Conservation (phyloP, 2,113 vertebrate genomes). For the Chaetodon auriga region DNA sequence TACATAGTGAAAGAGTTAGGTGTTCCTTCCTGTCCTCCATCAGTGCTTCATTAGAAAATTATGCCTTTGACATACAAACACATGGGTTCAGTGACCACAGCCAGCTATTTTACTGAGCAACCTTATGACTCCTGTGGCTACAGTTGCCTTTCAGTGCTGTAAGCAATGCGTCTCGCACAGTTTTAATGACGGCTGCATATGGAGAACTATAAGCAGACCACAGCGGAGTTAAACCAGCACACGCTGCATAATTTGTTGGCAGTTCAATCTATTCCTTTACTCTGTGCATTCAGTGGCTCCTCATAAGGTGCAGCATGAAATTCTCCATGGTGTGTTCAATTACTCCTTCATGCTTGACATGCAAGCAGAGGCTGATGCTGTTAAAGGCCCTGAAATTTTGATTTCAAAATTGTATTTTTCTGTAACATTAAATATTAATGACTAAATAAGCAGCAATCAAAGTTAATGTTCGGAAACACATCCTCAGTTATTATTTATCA, state of each 20-base stretch:
- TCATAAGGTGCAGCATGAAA: not conserved
- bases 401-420: not conserved
- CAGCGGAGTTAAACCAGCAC: conserved; percentile 1
- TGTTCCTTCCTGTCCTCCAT: not conserved
- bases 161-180: conserved; percentile 10
- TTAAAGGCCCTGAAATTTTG: not conserved
- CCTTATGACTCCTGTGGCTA: not conserved
- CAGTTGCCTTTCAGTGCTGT: not conserved
- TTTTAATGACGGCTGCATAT: not conserved
- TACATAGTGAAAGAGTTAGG: not conserved
- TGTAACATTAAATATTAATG: not conserved
- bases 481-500: not conserved
- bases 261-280: not conserved
- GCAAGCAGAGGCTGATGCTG: not conserved
- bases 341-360: conserved; percentile 12
- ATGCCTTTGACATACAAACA: not conserved
- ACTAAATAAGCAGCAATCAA: not conserved
- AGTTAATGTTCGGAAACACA: not conserved
- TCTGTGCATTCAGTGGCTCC: not conserved
- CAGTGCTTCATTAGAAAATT: not conserved
- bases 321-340: conserved; percentile 4
- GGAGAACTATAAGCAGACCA: conserved; percentile 11
- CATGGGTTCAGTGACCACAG: not conserved
- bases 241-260: not conserved
- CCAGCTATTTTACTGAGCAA: not conserved